Conservation (phyloP, 2,113 vertebrate genomes). For the Pelecanoides urinatrix region DNA sequence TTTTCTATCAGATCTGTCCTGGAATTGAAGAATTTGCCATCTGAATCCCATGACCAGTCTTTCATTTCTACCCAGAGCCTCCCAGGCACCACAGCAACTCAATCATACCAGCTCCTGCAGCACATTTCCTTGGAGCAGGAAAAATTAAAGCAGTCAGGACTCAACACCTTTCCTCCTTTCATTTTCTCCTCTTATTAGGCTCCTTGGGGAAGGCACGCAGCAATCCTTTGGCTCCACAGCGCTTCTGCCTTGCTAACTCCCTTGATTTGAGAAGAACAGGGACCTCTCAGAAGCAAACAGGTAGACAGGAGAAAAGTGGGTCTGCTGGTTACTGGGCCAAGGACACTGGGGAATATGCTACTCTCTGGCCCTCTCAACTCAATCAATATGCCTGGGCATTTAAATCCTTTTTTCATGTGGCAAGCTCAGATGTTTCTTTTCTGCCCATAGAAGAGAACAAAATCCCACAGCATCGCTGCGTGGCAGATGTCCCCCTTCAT, state of each 20-base stretch:
- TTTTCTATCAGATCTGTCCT: not conserved
- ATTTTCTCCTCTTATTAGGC: not conserved
- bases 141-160: not conserved
- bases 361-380: not conserved
- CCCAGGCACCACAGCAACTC: not conserved
- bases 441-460: not conserved
- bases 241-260: not conserved
- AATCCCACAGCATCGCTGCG: not conserved
- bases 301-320: not conserved
- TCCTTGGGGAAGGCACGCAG: not conserved
- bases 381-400: not conserved
- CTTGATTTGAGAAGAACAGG: not conserved
- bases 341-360: not conserved
- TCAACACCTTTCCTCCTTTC: not conserved
- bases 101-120: not conserved
- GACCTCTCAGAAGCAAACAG: not conserved
- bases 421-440: not conserved
- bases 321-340: not conserved
- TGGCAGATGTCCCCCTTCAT: not conserved
- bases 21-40: not conserved
- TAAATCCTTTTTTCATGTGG: not conserved
- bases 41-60: not conserved
- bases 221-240: not conserved
- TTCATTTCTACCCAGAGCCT: not conserved
- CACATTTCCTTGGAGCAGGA: not conserved